Evolutionary conservation across 2,113 vertebrate genomes (phyloP).

Genomic region (Dolichotis patagonum): DNA sequence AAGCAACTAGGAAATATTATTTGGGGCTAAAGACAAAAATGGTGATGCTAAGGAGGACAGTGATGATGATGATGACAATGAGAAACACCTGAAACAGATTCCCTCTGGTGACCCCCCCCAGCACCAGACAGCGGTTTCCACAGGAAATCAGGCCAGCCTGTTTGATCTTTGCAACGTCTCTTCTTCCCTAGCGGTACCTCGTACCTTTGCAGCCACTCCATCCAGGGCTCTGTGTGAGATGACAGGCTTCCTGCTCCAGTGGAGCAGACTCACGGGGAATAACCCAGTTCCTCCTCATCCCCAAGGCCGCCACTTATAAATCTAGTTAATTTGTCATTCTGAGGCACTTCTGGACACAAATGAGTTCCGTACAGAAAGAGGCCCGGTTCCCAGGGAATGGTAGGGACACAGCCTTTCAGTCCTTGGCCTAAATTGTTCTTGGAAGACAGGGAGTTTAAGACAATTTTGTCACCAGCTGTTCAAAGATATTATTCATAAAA

Average conservation of each 20-base stretch:
- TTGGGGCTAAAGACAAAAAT: background rate
- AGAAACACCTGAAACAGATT: background rate
- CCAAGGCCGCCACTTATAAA: slow-evolving; percentile 61
- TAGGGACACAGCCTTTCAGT: background rate
- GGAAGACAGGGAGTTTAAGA: background rate
- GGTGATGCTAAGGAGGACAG: too few species aligned
- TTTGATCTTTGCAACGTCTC: background rate
- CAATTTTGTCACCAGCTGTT: background rate
- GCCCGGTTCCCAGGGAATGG: slow-evolving; percentile 23
- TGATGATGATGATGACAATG: too few species aligned
- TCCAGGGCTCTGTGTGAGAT: background rate
- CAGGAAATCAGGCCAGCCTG: slow-evolving; percentile 38
- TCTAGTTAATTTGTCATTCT: slow-evolving; percentile 64
- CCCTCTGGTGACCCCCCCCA: background rate
- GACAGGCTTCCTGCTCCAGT: slow-evolving; percentile 15
- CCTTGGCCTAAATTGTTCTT: slow-evolving; percentile 29
- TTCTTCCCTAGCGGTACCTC: background rate
- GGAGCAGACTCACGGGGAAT: slow-evolving; percentile 70
- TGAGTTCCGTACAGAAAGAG: slow-evolving; percentile 67
- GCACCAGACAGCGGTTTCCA: background rate
- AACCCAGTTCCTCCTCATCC: slow-evolving; percentile 72
- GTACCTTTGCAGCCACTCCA: background rate
- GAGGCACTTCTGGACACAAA: slow-evolving; percentile 49
- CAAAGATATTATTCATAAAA: background rate
- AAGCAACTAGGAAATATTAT: background rate